A percentile compares a stretch with the other conserved stretches of the same genome.
phyloP scores from a whole-genome alignment of 1,140 invertebrate genomes.

The Bathynomus jamesi region DNA sequence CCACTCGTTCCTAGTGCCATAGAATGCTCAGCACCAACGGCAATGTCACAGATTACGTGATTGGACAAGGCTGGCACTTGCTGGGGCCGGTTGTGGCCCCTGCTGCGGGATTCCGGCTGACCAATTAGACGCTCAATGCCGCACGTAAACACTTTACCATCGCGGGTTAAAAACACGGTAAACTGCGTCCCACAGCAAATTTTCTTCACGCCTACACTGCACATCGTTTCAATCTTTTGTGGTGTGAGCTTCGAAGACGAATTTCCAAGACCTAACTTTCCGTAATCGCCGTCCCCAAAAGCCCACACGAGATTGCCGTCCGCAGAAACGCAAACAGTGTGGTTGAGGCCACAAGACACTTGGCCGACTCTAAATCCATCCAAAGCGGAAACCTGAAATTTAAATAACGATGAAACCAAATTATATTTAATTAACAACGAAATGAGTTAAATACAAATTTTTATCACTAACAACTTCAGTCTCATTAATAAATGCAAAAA shows the following conservation, averaged over 20 bases:
- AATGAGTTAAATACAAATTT: no score
- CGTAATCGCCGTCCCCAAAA: constrained; percentile 61
- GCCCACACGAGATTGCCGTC: constrained; percentile 56
- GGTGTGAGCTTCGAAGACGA: constrained; percentile 51
- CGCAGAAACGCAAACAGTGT: constrained; percentile 54
- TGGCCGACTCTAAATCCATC: constrained; percentile 47
- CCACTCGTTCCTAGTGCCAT: constrained; percentile 52
- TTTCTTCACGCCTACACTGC: constrained; percentile 52
- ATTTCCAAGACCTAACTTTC: constrained; percentile 56
- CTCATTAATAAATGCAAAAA: no score
- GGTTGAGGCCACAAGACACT: constrained; percentile 56
- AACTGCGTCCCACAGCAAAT: constrained; percentile 58
- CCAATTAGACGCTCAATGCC: constrained; percentile 55
- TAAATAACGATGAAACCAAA: no score
- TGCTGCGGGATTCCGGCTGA: constrained; percentile 46
- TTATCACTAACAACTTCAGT: no score
- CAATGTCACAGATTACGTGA: constrained; percentile 53
- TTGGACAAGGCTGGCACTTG: constrained; percentile 46
- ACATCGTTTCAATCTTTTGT: constrained; percentile 50
- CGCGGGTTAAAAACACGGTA: constrained; percentile 55
- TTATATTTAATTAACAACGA: no score
- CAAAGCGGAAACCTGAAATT: constrained; percentile 48
- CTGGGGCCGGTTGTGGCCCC: constrained; percentile 47
- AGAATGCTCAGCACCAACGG: constrained; percentile 56
- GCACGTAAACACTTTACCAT: constrained; percentile 56